Conservation (phyloP, 64 coral and sea anemone genomes). For the Montipora efflorescens region DNA sequence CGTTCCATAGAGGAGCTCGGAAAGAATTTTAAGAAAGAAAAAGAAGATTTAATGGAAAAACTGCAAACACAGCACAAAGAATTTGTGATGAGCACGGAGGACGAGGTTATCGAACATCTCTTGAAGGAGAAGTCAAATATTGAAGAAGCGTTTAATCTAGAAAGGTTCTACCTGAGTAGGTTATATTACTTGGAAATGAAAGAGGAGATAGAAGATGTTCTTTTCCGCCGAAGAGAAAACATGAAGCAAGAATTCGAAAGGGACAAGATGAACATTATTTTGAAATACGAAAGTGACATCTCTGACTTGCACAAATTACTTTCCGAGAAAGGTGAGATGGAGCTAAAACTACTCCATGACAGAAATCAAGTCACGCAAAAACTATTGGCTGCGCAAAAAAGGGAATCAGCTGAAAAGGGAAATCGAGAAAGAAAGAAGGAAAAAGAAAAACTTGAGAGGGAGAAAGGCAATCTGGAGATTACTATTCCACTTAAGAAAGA, state of each 20-base stretch:
- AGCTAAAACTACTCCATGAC: constrained; percentile 75
- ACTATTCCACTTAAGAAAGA: constrained; percentile 74
- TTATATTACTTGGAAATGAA: constrained; percentile 96
- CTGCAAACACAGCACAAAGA: constrained; percentile 84
- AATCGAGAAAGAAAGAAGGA: constrained; percentile 14
- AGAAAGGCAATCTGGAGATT: constrained; percentile 64
- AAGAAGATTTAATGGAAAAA: constrained; percentile 64
- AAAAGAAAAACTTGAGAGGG: constrained; percentile 42
- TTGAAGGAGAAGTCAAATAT: constrained; percentile 71
- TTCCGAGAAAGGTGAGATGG: constrained; percentile 80
- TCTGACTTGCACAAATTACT: constrained; percentile 70
- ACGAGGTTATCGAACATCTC: constrained; percentile 81
- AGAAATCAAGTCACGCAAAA: constrained; percentile 50
- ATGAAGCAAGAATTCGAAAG: constrained; percentile 58
- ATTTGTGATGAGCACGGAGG: constrained; percentile 82
- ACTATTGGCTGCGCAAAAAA: constrained; percentile 47
- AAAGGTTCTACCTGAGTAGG: constrained; percentile 88
- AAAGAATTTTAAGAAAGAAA: constrained; percentile 58
- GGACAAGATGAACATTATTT: constrained; percentile 72
- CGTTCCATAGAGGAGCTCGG: constrained; percentile 62
- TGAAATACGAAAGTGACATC: constrained; percentile 81
- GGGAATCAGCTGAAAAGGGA: not conserved
- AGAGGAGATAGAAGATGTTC: constrained; percentile 81
- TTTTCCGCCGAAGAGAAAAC: constrained; percentile 64
- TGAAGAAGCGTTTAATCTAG: constrained; percentile 83